These are phyloP conservation scores for Mesaphorura yosii DNA, from an alignment of 1,140 invertebrate genomes.

Conservation along the genomic window DNA sequence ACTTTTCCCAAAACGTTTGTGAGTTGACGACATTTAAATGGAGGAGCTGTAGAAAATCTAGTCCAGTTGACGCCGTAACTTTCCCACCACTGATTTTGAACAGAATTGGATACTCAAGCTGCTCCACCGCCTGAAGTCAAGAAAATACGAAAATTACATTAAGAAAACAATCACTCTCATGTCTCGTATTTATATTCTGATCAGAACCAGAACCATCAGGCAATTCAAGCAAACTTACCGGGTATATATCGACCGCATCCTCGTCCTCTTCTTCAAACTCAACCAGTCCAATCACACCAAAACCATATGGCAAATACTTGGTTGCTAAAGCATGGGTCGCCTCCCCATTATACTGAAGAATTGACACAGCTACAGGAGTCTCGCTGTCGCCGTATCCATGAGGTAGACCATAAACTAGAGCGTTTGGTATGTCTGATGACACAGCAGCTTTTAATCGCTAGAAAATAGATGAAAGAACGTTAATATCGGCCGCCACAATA, in stretches of 20 bases:
- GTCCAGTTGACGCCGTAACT: conserved; percentile 15
- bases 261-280: conserved; percentile 29
- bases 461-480: conserved; percentile 7
- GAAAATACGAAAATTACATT: not conserved
- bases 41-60: conserved; percentile 17
- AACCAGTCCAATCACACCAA: conserved; percentile 21
- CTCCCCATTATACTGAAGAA: conserved; percentile 17
- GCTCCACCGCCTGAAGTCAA: conserved; percentile 19
- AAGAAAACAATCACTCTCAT: not conserved
- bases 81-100: conserved; percentile 25
- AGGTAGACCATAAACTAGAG: conserved; percentile 21
- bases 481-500: not conserved
- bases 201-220: not conserved
- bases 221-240: conserved; percentile 8
- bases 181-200: not conserved
- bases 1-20: conserved; percentile 25
- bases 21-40: conserved; percentile 20
- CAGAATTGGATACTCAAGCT: conserved; percentile 18
- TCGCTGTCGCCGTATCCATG: not conserved
- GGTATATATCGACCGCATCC: conserved; percentile 22
- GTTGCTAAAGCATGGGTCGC: conserved; percentile 7
- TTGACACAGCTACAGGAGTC: conserved; percentile 19
- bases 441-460: conserved; percentile 17
- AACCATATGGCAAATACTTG: conserved; percentile 16
- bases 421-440: conserved; percentile 3